Percentiles rank a stretch among this genome's conserved stretches.
These are phyloP conservation scores for Keiferia lycopersicella DNA, from an alignment of 2,888 invertebrate species.

Conservation along the genomic window DNA sequence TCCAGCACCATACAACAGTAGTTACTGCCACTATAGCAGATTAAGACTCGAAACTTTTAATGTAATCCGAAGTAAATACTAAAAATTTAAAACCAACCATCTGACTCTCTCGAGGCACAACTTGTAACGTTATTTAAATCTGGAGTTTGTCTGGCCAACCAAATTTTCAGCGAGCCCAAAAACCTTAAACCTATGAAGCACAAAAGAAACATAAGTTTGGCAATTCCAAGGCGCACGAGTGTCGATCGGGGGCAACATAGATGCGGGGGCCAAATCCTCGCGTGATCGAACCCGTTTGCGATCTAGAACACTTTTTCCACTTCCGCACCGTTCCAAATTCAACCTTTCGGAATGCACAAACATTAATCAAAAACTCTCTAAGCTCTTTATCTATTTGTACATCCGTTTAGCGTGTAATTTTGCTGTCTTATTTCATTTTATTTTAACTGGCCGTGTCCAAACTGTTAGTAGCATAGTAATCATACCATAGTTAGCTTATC, in stretches of 20 bases:
- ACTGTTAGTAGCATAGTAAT: slow-evolving; percentile 8
- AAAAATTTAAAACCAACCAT: no score
- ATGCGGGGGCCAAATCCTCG: not conserved
- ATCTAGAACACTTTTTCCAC: slow-evolving; percentile 19
- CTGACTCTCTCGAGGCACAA: no score
- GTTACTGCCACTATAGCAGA: no score
- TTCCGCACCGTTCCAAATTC: slow-evolving; percentile 14
- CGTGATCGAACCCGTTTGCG: slow-evolving; percentile 19
- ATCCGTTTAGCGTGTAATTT: slow-evolving; percentile 4
- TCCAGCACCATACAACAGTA: no score
- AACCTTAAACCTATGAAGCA: not conserved
- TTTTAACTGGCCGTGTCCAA: not conserved
- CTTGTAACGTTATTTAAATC: no score
- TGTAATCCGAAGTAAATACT: no score
- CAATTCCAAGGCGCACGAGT: not conserved
- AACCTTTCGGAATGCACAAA: slow-evolving; percentile 7
- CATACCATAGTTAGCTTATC: slow-evolving; percentile 15
- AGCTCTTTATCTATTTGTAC: slow-evolving; percentile 1
- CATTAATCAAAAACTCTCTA: slow-evolving; percentile 1
- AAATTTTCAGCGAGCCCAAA: no score
- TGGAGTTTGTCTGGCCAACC: no score
- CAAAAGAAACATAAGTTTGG: not conserved
- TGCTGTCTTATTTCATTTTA: not conserved
- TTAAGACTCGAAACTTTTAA: no score
- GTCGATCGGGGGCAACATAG: not conserved